These are phyloP conservation scores for Microtus ochrogaster DNA, from an alignment of 2,113 vertebrate genomes.

Conservation along the genomic window DNA sequence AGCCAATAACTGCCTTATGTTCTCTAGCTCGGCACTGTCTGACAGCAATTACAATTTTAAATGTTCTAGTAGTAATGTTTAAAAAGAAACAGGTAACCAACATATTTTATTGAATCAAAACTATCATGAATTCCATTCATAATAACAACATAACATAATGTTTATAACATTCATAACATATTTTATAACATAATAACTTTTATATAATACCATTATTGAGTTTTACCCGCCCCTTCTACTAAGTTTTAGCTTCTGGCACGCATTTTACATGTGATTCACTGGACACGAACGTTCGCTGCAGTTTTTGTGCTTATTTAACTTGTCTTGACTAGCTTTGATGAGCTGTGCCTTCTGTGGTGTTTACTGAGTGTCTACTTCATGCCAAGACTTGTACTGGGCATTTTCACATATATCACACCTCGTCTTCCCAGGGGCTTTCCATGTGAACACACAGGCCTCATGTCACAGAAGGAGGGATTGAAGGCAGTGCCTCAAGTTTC, in stretches of 20 bases:
- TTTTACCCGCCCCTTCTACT: background rate
- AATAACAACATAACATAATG: background rate
- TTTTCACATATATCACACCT: background rate
- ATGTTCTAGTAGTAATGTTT: conserved; percentile 9
- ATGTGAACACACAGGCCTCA: background rate
- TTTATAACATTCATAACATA: background rate
- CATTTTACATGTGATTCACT: background rate
- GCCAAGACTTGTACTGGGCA: background rate
- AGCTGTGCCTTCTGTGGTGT: background rate
- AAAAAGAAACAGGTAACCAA: background rate
- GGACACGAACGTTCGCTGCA: background rate
- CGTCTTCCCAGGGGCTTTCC: background rate
- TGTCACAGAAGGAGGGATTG: background rate
- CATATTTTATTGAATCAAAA: background rate
- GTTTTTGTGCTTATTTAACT: background rate
- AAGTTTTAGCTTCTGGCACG: background rate
- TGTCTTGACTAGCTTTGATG: background rate
- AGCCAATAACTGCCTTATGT: background rate
- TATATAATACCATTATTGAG: background rate
- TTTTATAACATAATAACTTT: background rate
- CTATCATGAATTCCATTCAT: background rate
- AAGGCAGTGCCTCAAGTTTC: background rate
- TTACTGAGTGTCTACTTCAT: background rate
- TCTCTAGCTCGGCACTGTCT: background rate
- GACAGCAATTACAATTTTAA: background rate